These are phyloP conservation scores for Emydocephalus ijimae DNA, from an alignment of 2,113 vertebrate species.

Conservation along the genomic window DNA sequence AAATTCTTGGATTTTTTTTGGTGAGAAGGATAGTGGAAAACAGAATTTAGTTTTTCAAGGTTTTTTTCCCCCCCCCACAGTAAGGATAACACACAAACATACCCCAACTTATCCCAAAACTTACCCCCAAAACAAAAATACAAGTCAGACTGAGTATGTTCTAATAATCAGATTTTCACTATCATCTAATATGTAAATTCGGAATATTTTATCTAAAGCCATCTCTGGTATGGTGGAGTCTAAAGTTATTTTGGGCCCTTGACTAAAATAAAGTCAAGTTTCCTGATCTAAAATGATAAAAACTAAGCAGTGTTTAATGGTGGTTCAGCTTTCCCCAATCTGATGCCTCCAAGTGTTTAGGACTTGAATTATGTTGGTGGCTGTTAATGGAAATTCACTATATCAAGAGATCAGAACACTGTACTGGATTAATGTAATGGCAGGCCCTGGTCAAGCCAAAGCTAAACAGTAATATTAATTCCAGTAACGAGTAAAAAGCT, in stretches of 20 bases:
- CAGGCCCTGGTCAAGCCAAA: neutral
- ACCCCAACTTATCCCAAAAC: too few relatives aligned
- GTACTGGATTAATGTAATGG: neutral
- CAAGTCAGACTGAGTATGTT: neutral
- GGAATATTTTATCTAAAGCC: neutral
- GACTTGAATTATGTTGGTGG: neutral
- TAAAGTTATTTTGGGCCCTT: neutral
- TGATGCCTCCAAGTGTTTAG: neutral
- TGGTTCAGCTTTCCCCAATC: neutral
- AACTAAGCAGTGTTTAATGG: neutral
- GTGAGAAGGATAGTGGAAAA: neutral
- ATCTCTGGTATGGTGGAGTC: neutral
- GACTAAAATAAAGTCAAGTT: neutral
- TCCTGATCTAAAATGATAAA: neutral
- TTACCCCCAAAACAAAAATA: neutral
- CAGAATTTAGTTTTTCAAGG: neutral
- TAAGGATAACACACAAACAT: neutral
- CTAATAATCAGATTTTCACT: neutral
- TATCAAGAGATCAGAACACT: neutral
- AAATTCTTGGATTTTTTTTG: neutral
- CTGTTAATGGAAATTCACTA: neutral
- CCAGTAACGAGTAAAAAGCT: neutral
- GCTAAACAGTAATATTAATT: neutral
- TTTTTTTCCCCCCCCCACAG: neutral
- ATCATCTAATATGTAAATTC: neutral